Evolutionary conservation across 1,140 invertebrate genomes (phyloP), one percentile per base, ranked within the genome.

Genomic region (Branchinecta lynchi): DNA sequence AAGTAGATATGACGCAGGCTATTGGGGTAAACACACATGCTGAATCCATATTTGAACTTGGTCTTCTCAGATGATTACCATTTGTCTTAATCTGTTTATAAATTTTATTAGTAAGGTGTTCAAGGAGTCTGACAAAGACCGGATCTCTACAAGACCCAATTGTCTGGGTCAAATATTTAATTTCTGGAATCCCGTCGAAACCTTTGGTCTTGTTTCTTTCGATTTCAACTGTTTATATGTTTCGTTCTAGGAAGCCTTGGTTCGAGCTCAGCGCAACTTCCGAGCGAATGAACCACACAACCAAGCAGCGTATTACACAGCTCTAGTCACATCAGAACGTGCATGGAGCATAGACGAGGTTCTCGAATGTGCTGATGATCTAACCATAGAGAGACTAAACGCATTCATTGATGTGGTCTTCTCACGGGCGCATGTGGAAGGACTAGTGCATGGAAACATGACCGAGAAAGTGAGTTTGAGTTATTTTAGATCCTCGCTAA

Each of bases 221-320:
- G n/a, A n/a, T n/a, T 32, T 1, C 32, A 32, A 32, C 32, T 32
- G 2, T 32, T 32, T 32, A 32, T 32, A 32, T 60, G 17, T 60
- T 60, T 1, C 17, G 51, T 60, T 60, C 51, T 60, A 60, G 51
- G 51, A 60, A 60, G 51, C 6, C 6, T 60, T 60, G 2, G 51
- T 60, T 15, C 12, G 51, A 6, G 6, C 2, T 6, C 51, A 3
- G 51, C 12, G 17, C 12, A 60, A 60, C 51, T 6, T 60, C 17
- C 51, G 87, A 70, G 86, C 90, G 1, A 92, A 95, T 75, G 93
- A 96, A 77, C 94, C 96, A 0, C 92, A 95, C 77, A 85, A 92
- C 76, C 93, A 96, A 78, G 89, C 90, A n/a, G 83, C 90, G 8
- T 96, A 96, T 81, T 92, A 94, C 78, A 83, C 92, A 66, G 85